Percentiles rank a stretch among this genome's conserved stretches.
These are phyloP conservation scores for Watsonalla cultraria DNA, from an alignment of 2,888 invertebrate genomes.

Conservation along the genomic window DNA sequence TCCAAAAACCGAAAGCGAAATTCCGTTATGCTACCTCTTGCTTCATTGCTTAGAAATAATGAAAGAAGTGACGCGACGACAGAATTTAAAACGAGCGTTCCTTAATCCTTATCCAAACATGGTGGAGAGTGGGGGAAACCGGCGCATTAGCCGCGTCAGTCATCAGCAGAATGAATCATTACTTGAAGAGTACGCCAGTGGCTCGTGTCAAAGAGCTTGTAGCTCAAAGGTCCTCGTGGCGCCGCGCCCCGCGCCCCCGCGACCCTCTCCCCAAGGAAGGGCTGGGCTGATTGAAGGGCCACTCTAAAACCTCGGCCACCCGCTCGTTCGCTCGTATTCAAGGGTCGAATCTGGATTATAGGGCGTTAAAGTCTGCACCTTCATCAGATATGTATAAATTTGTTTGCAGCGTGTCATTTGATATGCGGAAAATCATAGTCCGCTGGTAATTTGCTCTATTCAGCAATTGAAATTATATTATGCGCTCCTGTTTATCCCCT, in stretches of 20 bases:
- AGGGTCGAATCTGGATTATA: conserved; percentile 76
- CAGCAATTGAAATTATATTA: conserved; percentile 39
- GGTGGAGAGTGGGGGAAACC: conserved; percentile 44
- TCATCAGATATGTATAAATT: conserved; percentile 74
- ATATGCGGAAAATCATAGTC: conserved; percentile 62
- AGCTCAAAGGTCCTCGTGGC: conserved; percentile 73
- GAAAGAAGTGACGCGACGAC: conserved; percentile 31
- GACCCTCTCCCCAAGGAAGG: conserved; percentile 60
- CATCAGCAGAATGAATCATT: conserved; percentile 78
- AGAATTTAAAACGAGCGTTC: conserved; percentile 44
- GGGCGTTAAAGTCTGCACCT: conserved; percentile 75
- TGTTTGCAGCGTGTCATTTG: conserved; percentile 62
- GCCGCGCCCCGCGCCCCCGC: conserved; percentile 28
- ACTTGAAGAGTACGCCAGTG: conserved; percentile 77
- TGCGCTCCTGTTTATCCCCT: conserved; percentile 4
- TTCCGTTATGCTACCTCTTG: too few relatives aligned
- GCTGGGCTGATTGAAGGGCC: conserved; percentile 78
- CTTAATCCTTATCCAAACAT: conserved; percentile 64
- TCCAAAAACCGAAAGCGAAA: too few relatives aligned
- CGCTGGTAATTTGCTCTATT: conserved; percentile 58
- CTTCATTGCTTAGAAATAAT: neutral
- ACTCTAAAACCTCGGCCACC: conserved; percentile 75
- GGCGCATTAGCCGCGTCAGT: conserved; percentile 75
- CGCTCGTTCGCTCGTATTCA: conserved; percentile 76
- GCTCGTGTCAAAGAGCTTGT: conserved; percentile 76